Base-by-base conservation (phyloP, 2,797 vertebrate species). In the Pipistrellus nathusii region DNA sequence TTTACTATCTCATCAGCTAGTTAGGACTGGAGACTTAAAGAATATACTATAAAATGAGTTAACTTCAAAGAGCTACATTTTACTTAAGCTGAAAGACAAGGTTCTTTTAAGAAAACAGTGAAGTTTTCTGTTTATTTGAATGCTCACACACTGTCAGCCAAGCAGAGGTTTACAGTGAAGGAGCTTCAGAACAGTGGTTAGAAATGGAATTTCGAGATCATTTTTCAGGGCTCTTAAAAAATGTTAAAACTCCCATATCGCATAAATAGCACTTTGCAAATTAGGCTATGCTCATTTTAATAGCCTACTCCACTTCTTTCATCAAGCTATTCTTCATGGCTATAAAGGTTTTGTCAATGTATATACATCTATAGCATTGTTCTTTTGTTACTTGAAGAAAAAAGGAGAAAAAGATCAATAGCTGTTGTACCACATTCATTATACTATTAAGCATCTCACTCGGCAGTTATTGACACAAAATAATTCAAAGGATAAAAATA, bases 401-500 rank as follows among this genome's bases (percentile, higher is more conserved):
- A 41, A 0, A 82, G 96, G 89, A 6, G 5, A 77, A 21, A 90
- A 90, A 76, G 35, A 95, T 96, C 77, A 88, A 93, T 44, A 72
- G 14, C 38, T 76, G 68, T 13, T 82, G 3, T 55, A 90, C 59
- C 46, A 32, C 6, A 78, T 0, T 3, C 27, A 6, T 81, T 64
- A 77, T 95, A 85, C 90, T 94, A 96, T 93, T 94, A 96, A 94
- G 95, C 64, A 57, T 59, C 82, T 97, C 57, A 64, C 85, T 46
- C 92, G 69, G 78, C 90, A 71, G 44, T 10, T 94, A 96, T 18
- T 91, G 93, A 95, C 21, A 85, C 12, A 25, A 17, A 95, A 48
- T 93, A 72, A 25, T 97, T 96, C 86, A 96, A 89, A 35, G n/a
- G 12, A 96, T 85, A 95, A 96, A 97, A 94, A 59, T 71, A 97